Base-by-base conservation (phyloP, 2,888 invertebrate species). In the Megamerina dolium region DNA sequence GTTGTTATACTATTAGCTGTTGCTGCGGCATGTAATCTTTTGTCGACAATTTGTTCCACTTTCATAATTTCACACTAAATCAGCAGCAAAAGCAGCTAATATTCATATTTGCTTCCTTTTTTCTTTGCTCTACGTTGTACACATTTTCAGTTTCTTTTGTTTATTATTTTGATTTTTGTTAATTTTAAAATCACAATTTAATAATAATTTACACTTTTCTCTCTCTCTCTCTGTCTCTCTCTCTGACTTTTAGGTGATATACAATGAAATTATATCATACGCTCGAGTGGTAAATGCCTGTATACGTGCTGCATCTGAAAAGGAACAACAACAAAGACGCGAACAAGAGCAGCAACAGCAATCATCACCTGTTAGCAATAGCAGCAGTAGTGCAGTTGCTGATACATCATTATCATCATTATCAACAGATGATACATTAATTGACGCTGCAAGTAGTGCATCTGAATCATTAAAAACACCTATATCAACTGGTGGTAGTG, bases 211-310 rank as follows among this genome's bases (percentile, higher is more conserved):
- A 10, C 26, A 10, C 26, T 27, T 27, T 27, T 27, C 27, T 10
- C 27, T n/a, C 27, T 27, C 13, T 27, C 13, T 33, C 33, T 40
- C 10, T 40, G 4, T 41, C 17, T 5, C 16, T 19, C 36, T 26
- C 10, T 36, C 31, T 37, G 59, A 57, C 53, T 75, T 76, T 19
- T 80, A 93, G 92, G 85, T 85, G 77, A 82, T 92, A 72, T 90
- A 92, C 77, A 82, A 83, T 68, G 90, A 92, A 77, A 90, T 93
- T 74, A 88, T 90, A 80, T 87, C 88, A 73, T 90, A 87, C 77
- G 84, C 85, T 60, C 83, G 86, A 74, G 84, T 86, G 73, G 87
- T 88, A 83, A 74, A 83, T 84, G 72, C 82, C 82, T 72, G 79
- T 82, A 70, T 85, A 83, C 74, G 83, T 77, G 66, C 80, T 76